Conservation (phyloP, 1,140 invertebrate species). For the Asobara japonica region DNA sequence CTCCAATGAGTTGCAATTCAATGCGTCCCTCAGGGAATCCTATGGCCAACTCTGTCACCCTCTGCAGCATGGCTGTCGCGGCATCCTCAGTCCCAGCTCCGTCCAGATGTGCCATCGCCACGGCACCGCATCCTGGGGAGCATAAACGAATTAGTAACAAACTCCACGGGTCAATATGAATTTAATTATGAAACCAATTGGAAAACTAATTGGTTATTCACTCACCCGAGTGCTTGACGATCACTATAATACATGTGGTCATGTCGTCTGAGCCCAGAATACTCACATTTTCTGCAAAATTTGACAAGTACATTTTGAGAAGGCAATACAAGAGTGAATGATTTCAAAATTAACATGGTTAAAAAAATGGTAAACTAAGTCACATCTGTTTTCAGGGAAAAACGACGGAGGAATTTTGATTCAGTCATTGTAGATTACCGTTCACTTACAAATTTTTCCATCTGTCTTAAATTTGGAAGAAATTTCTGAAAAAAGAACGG, state of each 20-base stretch:
- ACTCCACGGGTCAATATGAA: background rate
- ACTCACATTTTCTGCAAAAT: slow-evolving; percentile 83
- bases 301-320: no score
- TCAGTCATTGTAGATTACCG: no score
- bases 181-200: no score
- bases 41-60: slow-evolving; percentile 83
- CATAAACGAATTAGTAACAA: background rate
- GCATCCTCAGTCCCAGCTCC: slow-evolving; percentile 86
- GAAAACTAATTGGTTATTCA: background rate
- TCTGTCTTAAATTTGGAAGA: no score
- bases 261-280: slow-evolving; percentile 94
- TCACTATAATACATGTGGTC: slow-evolving; percentile 91
- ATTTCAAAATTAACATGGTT: no score
- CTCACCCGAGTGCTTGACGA: slow-evolving; percentile 91
- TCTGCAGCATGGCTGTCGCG: slow-evolving; percentile 79
- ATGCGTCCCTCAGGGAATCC: slow-evolving; percentile 87
- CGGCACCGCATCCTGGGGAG: slow-evolving; percentile 82
- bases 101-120: slow-evolving; percentile 89
- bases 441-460: no score
- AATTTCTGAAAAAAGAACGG: slow-evolving; percentile 3
- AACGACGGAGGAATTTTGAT: no score
- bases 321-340: no score
- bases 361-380: no score
- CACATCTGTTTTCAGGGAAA: no score
- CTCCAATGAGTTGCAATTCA: slow-evolving; percentile 89